Percentiles rank a stretch among this genome's conserved stretches.
phyloP scores from a whole-genome alignment of 2,797 vertebrate genomes.

The Pristis pectinata region DNA sequence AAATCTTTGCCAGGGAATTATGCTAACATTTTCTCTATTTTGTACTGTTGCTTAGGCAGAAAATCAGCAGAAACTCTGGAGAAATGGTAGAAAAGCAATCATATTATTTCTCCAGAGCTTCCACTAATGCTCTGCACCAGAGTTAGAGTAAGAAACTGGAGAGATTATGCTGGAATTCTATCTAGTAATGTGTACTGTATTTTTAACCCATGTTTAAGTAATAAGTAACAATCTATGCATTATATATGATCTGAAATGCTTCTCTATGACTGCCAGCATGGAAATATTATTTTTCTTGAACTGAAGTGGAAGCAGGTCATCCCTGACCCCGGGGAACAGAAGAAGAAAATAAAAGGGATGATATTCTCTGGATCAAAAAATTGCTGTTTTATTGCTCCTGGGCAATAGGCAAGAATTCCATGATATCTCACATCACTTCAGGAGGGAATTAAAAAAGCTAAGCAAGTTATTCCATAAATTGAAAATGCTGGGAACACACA shows the following conservation, averaged over 20 bases:
- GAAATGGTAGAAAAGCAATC: neutral
- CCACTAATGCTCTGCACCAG: neutral
- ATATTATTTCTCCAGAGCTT: too few species aligned
- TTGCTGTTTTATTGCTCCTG: neutral
- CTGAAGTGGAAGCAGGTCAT: too few species aligned
- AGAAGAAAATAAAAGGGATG: neutral
- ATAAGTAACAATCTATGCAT: too few species aligned
- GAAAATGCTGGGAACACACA: too few species aligned
- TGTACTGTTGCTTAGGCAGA: neutral
- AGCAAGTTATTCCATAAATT: neutral
- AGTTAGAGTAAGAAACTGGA: too few species aligned
- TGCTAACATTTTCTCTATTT: neutral
- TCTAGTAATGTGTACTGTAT: too few species aligned
- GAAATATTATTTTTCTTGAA: too few species aligned
- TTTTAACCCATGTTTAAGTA: too few species aligned
- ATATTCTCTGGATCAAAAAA: neutral
- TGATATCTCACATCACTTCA: slow-evolving; percentile 13
- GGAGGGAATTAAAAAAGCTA: neutral
- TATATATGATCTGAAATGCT: too few species aligned
- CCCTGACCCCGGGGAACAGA: too few species aligned
- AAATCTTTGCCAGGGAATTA: neutral
- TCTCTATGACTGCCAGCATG: too few species aligned
- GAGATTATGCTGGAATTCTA: too few species aligned
- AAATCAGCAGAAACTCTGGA: neutral
- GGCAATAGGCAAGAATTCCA: neutral